Evolutionary conservation across 1,140 invertebrate genomes (phyloP), one percentile per base, ranked within the genome.

Genomic region (Anoplolepis gracilipes): DNA sequence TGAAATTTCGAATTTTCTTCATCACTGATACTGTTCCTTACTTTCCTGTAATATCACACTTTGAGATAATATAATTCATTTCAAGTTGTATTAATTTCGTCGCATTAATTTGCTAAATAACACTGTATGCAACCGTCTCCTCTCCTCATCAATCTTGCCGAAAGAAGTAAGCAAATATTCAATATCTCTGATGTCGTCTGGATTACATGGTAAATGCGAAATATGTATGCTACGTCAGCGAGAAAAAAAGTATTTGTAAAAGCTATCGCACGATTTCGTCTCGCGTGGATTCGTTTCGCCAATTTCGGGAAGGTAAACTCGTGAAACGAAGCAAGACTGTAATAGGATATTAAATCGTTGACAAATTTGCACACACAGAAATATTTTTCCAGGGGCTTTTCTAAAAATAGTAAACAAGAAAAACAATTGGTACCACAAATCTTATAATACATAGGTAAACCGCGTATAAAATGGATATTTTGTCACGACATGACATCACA

Each of bases 311-410:
- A 67, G 30, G 42, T 36, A 77, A 62, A 77, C 33, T 30, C n/a
- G n/a, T 19, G 30, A 64, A 19, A 39, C 8, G 42, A 67, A 19
- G 10, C 30, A 5, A n/a, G 25, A n/a, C 13, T 46, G n/a, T 61
- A 77, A 77, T n/a, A 13, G 39, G 39, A 77, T 64, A n/a, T 78
- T 16, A 65, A 79, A 22, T 30, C 42, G 36, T 36, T 53, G 73
- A 76, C 36, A 22, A 25, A 8, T 28, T 69, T 30, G n/a, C n/a
- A 49, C 16, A 30, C 5, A n/a, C 6, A 30, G 36, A 73, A 73
- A 57, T 55, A 36, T 5, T 13, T 13, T 2, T 3, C 2, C 25
- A 13, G 5, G 5, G 16, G 5, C 2, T 69, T 69, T 42, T 39
- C 28, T 7, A 1, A 13, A 25, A 6, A 57, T 16, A 36, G 30